A percentile compares a stretch with the other conserved stretches of the same genome.
Evolutionary conservation across 2,113 vertebrate genomes (phyloP).

Genomic region (Rhombomys opimus): DNA sequence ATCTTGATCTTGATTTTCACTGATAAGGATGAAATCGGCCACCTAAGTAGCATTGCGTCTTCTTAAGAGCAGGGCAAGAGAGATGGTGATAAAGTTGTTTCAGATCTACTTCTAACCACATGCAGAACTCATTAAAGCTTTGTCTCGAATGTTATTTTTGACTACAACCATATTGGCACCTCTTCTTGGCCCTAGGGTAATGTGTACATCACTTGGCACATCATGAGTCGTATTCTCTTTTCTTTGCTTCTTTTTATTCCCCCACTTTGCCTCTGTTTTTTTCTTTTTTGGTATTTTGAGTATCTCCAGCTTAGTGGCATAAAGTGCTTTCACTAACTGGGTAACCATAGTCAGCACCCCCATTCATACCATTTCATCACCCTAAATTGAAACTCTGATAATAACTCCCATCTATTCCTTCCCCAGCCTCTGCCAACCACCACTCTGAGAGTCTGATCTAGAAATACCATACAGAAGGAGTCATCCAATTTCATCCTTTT

Average conservation of each 20-base stretch:
- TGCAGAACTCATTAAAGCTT: not conserved
- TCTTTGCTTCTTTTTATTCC: not conserved
- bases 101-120: not conserved
- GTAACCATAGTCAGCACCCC: not conserved
- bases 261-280: not conserved
- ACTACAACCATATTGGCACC: not conserved
- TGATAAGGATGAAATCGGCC: not conserved
- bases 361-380: not conserved
- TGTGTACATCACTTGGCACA: not conserved
- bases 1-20: not conserved
- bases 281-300: not conserved
- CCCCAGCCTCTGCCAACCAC: too few species aligned
- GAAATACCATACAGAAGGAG: not conserved
- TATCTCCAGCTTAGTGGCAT: not conserved
- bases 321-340: not conserved
- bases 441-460: not conserved
- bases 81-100: slow-evolving; percentile 1
- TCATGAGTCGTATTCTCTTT: not conserved
- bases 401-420: not conserved
- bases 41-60: not conserved
- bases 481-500: not conserved
- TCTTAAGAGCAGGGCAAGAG: not conserved
- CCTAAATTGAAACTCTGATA: not conserved
- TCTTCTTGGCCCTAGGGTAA: slow-evolving; percentile 4
- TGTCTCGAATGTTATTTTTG: slow-evolving; percentile 32